Conservation (phyloP, 2,888 invertebrate genomes). For the Protodeltote pygarga region DNA sequence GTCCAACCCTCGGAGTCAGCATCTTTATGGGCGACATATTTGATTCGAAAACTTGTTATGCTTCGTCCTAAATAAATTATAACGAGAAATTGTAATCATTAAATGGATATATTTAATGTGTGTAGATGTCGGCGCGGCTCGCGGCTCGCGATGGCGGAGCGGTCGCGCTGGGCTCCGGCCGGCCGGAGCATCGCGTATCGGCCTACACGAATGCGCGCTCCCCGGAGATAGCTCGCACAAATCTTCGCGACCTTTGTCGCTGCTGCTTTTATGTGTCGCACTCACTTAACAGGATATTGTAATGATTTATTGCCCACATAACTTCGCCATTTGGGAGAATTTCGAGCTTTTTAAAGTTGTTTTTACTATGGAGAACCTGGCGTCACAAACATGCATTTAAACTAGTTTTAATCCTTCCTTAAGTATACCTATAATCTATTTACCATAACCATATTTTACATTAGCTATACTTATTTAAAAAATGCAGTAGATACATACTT, state of each 20-base stretch:
- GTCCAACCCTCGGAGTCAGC: constrained; percentile 83
- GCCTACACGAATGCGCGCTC: constrained; percentile 82
- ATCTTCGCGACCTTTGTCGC: constrained; percentile 74
- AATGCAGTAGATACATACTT: no score
- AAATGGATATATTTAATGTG: constrained; percentile 85
- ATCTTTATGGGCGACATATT: constrained; percentile 87
- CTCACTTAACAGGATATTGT: constrained; percentile 57
- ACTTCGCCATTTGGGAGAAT: constrained; percentile 1
- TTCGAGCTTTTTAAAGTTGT: not conserved
- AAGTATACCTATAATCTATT: no score
- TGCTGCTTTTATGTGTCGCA: constrained; percentile 68
- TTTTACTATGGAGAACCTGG: not conserved
- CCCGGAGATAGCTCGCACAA: constrained; percentile 76
- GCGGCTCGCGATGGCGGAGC: constrained; percentile 56
- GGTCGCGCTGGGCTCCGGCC: constrained; percentile 52
- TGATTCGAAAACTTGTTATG: constrained; percentile 87
- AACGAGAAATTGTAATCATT: constrained; percentile 86
- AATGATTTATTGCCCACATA: constrained; percentile 48
- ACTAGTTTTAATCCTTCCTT: no score
- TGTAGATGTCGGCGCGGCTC: constrained; percentile 67
- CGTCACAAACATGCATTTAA: no score
- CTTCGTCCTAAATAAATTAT: constrained; percentile 86
- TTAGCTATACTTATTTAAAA: no score
- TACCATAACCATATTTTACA: no score
- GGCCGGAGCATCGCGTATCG: constrained; percentile 65